Evolutionary conservation across 2,888 invertebrate genomes (phyloP).

Genomic region (Pristionchus mayeri): DNA sequence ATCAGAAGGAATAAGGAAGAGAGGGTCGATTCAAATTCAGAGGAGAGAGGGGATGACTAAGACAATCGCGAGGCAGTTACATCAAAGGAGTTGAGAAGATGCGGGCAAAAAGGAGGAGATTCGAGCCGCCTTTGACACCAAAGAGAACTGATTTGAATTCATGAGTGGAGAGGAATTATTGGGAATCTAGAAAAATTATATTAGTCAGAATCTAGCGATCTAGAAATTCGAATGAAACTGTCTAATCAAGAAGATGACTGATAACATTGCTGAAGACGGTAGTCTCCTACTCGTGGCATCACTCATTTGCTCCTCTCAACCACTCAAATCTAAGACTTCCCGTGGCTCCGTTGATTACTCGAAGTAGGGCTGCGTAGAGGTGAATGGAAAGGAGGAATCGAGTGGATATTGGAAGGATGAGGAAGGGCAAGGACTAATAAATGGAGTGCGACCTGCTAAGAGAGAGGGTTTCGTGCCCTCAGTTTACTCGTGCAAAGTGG

Average conservation of each 20-base stretch:
- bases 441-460: too few relatives aligned
- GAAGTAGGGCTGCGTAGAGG: neutral
- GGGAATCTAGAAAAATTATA: too few relatives aligned
- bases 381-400: neutral
- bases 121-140: slow-evolving; percentile 13
- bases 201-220: too few relatives aligned
- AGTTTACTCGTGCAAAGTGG: slow-evolving; percentile 16
- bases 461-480: neutral
- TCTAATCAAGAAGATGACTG: too few relatives aligned
- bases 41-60: slow-evolving; percentile 1
- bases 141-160: neutral
- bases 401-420: neutral
- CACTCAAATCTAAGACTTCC: neutral
- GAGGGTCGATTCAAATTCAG: neutral
- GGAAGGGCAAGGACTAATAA: neutral
- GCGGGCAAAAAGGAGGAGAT: neutral
- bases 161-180: too few relatives aligned
- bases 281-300: too few relatives aligned
- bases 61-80: slow-evolving; percentile 37
- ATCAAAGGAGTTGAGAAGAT: slow-evolving; percentile 19
- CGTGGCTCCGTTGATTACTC: neutral
- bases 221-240: too few relatives aligned
- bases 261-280: too few relatives aligned
- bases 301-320: too few relatives aligned
- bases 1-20: neutral